Conservation (phyloP, 2,797 vertebrate species). For the Crocodylus rhombifer region DNA sequence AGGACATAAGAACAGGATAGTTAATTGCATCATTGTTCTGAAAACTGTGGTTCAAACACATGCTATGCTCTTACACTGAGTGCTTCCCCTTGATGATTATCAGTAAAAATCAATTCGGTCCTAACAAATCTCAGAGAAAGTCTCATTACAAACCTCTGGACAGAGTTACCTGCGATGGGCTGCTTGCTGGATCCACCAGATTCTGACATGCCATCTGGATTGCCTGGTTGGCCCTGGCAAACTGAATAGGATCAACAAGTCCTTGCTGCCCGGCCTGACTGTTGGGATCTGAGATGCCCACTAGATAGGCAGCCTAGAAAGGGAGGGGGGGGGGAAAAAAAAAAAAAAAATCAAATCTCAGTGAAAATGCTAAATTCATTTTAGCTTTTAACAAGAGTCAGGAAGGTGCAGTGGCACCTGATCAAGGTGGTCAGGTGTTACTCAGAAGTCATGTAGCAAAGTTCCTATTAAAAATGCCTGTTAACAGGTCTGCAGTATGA, state of each 20-base stretch:
- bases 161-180: slow-evolving; percentile 92
- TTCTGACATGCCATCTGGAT: slow-evolving; percentile 99
- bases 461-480: background rate
- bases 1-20: fast-evolving
- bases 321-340: background rate
- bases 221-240: slow-evolving; percentile 96
- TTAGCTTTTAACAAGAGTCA: background rate
- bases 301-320: slow-evolving; percentile 93
- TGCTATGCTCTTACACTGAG: background rate
- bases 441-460: background rate
- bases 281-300: slow-evolving; percentile 97
- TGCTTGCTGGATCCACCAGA: slow-evolving; percentile 95
- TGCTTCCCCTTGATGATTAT: background rate
- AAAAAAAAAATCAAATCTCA: background rate
- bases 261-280: slow-evolving; percentile 98
- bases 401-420: background rate
- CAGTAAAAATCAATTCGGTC: fast-evolving
- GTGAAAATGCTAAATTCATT: background rate
- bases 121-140: fast-evolving
- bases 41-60: fast-evolving
- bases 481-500: background rate
- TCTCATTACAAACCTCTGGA: fast-evolving
- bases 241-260: slow-evolving; percentile 98
- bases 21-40: background rate
- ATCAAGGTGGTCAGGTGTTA: background rate